Evolutionary conservation across 2,113 vertebrate species (phyloP).

Genomic region (Etia nguti): DNA sequence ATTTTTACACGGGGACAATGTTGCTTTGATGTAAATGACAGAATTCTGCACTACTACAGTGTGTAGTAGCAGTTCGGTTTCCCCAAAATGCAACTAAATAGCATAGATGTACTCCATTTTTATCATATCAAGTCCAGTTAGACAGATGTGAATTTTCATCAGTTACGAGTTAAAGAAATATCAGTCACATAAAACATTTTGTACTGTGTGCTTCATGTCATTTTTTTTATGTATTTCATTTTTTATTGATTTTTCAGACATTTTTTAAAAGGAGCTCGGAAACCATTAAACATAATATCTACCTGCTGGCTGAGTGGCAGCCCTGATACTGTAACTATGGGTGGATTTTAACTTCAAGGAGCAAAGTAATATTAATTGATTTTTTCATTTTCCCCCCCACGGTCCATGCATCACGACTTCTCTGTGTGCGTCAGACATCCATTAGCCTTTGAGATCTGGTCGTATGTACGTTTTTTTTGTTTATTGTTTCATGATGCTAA

Average conservation of each 20-base stretch:
- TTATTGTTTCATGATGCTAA: neutral
- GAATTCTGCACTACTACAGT: neutral
- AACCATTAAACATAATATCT: neutral
- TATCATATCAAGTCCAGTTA: neutral
- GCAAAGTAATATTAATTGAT: neutral
- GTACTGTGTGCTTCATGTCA: neutral
- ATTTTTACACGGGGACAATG: neutral
- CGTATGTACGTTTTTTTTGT: neutral
- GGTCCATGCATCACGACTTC: neutral
- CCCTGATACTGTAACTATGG: neutral
- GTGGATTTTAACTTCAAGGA: neutral
- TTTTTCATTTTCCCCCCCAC: neutral
- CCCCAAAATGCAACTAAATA: neutral
- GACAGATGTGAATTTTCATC: neutral
- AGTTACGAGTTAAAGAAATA: neutral
- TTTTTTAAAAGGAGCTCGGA: neutral
- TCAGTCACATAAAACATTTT: neutral
- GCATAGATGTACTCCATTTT: neutral
- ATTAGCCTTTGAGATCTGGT: neutral
- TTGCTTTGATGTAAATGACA: neutral
- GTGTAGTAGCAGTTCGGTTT: neutral
- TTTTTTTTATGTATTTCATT: neutral
- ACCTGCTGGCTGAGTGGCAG: neutral
- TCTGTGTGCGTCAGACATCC: neutral
- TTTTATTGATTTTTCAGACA: neutral